phyloP scores from a whole-genome alignment of 2,888 invertebrate genomes.

The Hydroisotoma schaefferi region DNA sequence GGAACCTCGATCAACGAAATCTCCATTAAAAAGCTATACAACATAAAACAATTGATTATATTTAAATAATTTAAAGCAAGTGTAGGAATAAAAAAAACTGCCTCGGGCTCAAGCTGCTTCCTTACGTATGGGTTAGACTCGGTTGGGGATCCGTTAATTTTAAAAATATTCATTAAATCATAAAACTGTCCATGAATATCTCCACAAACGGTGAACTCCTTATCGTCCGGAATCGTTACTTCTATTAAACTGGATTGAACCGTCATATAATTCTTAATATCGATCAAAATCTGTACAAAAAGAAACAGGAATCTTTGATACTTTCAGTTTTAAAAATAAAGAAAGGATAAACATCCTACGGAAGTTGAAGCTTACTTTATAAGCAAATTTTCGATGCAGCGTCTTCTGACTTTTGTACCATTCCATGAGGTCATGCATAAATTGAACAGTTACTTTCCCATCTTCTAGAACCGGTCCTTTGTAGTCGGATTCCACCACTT shows the following conservation, averaged over 20 bases:
- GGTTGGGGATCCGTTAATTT: conserved; percentile 93
- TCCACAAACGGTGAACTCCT: conserved; percentile 96
- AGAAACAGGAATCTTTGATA: too few species aligned
- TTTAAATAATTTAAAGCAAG: too few species aligned
- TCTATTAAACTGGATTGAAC: conserved; percentile 84
- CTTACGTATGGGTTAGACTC: conserved; percentile 88
- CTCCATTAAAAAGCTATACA: conserved; percentile 86
- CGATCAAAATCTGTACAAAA: conserved; percentile 74
- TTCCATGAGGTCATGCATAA: conserved; percentile 84
- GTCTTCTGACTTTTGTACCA: conserved; percentile 86
- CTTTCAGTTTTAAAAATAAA: conserved; percentile 11
- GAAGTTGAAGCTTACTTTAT: conserved; percentile 64
- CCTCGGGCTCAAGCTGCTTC: too few species aligned
- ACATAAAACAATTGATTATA: conserved; percentile 1
- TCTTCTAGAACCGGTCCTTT: conserved; percentile 83
- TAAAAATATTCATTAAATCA: conserved; percentile 95
- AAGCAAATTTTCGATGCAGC: conserved; percentile 94
- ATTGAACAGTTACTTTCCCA: conserved; percentile 81
- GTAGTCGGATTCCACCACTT: conserved; percentile 95
- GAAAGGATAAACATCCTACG: not conserved
- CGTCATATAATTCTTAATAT: conserved; percentile 79
- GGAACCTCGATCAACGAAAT: conserved; percentile 98
- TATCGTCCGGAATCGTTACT: conserved; percentile 76
- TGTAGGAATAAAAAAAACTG: too few species aligned
- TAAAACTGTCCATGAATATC: conserved; percentile 99